Evolutionary conservation across 2,888 invertebrate species (phyloP).

Genomic region (Agapetus fuscipes): DNA sequence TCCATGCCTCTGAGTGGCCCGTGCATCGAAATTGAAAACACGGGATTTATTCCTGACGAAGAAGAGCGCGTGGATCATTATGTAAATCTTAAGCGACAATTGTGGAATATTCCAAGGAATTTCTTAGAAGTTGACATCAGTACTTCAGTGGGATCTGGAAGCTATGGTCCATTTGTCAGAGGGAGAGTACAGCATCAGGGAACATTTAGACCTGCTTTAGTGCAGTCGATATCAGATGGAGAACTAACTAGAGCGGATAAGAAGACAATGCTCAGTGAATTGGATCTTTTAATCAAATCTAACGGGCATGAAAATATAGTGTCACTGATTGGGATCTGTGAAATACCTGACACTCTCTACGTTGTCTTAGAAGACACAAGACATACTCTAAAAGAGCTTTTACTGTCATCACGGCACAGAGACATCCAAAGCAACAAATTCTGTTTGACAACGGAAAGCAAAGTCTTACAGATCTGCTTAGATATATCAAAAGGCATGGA

Average conservation of each 20-base stretch:
- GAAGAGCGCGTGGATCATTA: slow-evolving; percentile 60
- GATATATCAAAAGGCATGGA: slow-evolving; percentile 65
- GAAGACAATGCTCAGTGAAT: slow-evolving; percentile 53
- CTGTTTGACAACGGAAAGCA: slow-evolving; percentile 51
- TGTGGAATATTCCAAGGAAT: slow-evolving; percentile 64
- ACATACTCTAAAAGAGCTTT: slow-evolving; percentile 57
- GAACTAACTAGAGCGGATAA: slow-evolving; percentile 44
- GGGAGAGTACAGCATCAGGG: slow-evolving; percentile 58
- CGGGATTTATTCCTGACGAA: slow-evolving; percentile 67
- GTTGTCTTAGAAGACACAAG: slow-evolving; percentile 63
- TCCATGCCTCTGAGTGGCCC: slow-evolving; percentile 65
- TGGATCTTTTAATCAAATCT: slow-evolving; percentile 60
- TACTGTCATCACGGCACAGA: slow-evolving; percentile 51
- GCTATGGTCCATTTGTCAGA: slow-evolving; percentile 67
- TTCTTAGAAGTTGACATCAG: slow-evolving; percentile 61
- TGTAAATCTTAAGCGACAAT: slow-evolving; percentile 61
- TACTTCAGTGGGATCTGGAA: slow-evolving; percentile 61
- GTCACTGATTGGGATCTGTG: slow-evolving; percentile 68
- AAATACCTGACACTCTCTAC: slow-evolving; percentile 64
- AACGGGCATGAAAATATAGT: slow-evolving; percentile 63
- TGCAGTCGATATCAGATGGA: slow-evolving; percentile 57
- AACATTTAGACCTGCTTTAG: slow-evolving; percentile 40
- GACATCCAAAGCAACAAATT: slow-evolving; percentile 45
- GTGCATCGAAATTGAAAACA: slow-evolving; percentile 70
- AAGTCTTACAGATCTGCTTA: slow-evolving; percentile 52